phyloP scores from a whole-genome alignment of 2,888 invertebrate genomes.

The Micoletzkya japonica region DNA sequence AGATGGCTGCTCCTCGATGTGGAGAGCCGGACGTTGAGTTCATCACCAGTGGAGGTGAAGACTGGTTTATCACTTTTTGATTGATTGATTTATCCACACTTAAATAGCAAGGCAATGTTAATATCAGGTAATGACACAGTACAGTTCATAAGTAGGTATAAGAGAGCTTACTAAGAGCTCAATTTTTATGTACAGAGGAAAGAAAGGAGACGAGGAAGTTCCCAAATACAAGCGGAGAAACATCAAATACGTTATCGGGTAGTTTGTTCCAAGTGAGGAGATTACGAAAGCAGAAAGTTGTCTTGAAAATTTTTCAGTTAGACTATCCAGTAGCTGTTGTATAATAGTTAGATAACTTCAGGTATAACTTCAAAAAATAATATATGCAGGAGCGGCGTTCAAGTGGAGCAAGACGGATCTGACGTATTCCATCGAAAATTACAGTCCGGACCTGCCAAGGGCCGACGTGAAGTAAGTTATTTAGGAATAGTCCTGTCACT shows the following conservation, averaged over 20 bases:
- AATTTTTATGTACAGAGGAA: too few species aligned
- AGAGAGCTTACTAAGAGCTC: too few species aligned
- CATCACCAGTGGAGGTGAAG: slow-evolving; percentile 38
- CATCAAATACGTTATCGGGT: too few species aligned
- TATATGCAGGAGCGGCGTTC: slow-evolving; percentile 45
- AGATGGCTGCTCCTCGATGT: slow-evolving; percentile 61
- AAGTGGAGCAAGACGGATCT: slow-evolving; percentile 58
- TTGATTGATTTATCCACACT: too few species aligned
- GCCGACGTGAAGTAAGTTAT: slow-evolving; percentile 47
- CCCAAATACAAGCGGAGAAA: too few species aligned
- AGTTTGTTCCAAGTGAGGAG: background rate
- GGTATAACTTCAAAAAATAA: background rate
- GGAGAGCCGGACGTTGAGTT: slow-evolving; percentile 57
- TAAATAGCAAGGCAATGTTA: too few species aligned
- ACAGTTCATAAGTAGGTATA: too few species aligned
- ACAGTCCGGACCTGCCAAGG: slow-evolving; percentile 53
- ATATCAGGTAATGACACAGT: too few species aligned
- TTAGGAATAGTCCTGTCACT: background rate
- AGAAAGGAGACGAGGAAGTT: too few species aligned
- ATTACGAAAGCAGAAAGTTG: background rate
- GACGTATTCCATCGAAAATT: slow-evolving; percentile 59
- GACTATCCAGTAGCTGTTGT: too few species aligned
- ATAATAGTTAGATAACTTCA: too few species aligned
- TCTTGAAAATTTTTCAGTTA: too few species aligned
- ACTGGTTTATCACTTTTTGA: background rate